Conservation (phyloP, 2,888 invertebrate species). For the Andrena marginata region DNA sequence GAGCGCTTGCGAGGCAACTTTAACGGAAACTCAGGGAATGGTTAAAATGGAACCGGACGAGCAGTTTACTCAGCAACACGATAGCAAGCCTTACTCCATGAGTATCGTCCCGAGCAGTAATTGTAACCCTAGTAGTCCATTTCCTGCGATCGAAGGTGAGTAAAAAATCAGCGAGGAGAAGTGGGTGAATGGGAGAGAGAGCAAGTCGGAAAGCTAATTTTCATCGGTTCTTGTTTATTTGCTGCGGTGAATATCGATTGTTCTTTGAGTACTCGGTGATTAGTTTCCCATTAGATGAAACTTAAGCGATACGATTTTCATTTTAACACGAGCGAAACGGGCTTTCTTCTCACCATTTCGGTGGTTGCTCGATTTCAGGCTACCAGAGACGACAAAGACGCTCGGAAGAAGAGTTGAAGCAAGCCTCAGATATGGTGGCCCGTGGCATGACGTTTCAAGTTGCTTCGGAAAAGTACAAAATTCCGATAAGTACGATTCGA, state of each 20-base stretch:
- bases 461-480: constrained; percentile 94
- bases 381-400: constrained; percentile 87
- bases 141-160: constrained; percentile 83
- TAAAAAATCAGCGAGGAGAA: not conserved
- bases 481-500: constrained; percentile 94
- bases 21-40: constrained; percentile 83
- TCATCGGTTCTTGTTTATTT: too few relatives aligned
- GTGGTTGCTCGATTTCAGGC: constrained; percentile 70
- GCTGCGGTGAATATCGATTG: too few relatives aligned
- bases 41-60: constrained; percentile 84
- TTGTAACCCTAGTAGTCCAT: constrained; percentile 82
- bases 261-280: too few relatives aligned
- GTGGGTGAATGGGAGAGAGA: too few relatives aligned
- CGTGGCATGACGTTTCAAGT: constrained; percentile 95
- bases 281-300: not conserved
- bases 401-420: constrained; percentile 91
- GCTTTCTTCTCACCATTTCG: not conserved
- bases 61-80: constrained; percentile 80
- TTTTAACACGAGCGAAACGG: not conserved
- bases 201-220: too few relatives aligned
- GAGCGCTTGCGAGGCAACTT: constrained; percentile 83
- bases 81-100: constrained; percentile 82
- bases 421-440: constrained; percentile 94
- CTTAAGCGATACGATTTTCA: too few relatives aligned
- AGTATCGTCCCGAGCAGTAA: constrained; percentile 81